A percentile compares a stretch with the other conserved stretches of the same genome.
Conservation (phyloP, 2,113 vertebrate genomes). For the Lethenteron reissneri region DNA sequence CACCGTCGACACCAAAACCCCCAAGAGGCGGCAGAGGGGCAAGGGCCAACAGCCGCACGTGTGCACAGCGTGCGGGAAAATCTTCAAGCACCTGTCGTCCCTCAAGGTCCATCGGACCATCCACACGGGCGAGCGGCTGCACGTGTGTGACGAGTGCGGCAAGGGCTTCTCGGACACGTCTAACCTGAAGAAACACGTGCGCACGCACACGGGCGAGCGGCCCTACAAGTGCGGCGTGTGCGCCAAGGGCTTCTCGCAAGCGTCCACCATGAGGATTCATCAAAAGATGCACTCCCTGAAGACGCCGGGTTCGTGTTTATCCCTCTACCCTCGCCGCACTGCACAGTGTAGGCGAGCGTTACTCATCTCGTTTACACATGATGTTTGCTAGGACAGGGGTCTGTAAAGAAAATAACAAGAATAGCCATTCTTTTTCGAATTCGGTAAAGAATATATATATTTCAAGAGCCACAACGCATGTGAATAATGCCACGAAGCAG, state of each 20-base stretch:
- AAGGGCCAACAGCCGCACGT: not conserved
- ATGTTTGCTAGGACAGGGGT: too few species aligned
- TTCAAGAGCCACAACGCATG: too few species aligned
- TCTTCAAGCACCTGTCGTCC: not conserved
- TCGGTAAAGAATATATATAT: too few species aligned
- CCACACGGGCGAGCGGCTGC: slow-evolving; percentile 15
- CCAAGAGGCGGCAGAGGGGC: too few species aligned
- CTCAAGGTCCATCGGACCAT: not conserved
- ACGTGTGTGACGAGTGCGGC: slow-evolving; percentile 79
- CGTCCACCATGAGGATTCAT: slow-evolving; percentile 84
- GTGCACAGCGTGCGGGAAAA: not conserved
- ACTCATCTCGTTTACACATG: too few species aligned
- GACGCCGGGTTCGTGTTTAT: too few species aligned
- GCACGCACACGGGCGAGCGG: slow-evolving; percentile 94
- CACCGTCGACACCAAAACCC: too few species aligned
- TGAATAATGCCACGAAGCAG: too few species aligned
- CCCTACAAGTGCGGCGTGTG: slow-evolving; percentile 96
- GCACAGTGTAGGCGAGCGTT: too few species aligned
- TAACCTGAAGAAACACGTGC: slow-evolving; percentile 87
- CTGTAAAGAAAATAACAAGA: too few species aligned
- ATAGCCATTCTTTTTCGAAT: too few species aligned
- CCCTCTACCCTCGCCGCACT: too few species aligned
- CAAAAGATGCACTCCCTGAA: slow-evolving; percentile 68
- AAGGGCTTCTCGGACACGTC: slow-evolving; percentile 78
- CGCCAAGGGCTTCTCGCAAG: slow-evolving; percentile 92